Conservation (phyloP, 2,113 vertebrate species). For the Sclerurus mexicanus region DNA sequence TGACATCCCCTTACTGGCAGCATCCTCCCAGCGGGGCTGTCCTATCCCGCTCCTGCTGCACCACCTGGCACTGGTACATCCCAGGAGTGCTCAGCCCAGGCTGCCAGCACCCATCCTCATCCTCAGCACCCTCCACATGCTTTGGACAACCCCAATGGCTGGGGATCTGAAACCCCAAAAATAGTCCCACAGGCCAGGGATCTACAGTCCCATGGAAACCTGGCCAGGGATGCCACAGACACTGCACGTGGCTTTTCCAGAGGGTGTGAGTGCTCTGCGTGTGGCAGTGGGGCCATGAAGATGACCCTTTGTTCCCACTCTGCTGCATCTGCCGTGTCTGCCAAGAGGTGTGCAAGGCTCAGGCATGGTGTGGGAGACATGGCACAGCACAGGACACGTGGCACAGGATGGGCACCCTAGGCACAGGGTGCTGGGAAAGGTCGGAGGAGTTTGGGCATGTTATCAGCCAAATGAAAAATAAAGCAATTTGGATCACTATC, state of each 20-base stretch:
- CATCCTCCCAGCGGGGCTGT: not conserved
- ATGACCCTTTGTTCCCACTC: rapidly evolving
- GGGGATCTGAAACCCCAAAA: not conserved
- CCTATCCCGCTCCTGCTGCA: not conserved
- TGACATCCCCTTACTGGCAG: not conserved
- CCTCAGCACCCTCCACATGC: not conserved
- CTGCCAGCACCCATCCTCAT: not conserved
- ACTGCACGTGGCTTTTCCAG: not conserved
- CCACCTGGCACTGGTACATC: too few relatives aligned
- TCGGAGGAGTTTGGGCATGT: rapidly evolving
- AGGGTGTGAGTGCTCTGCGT: rapidly evolving
- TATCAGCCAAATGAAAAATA: not conserved
- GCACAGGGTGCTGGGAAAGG: not conserved
- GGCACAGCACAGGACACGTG: not conserved
- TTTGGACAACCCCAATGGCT: not conserved
- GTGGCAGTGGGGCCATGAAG: not conserved
- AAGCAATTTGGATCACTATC: not conserved
- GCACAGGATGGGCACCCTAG: rapidly evolving
- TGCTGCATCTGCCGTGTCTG: not conserved
- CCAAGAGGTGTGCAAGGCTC: not conserved
- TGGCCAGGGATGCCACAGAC: not conserved
- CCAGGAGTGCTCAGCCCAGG: not conserved
- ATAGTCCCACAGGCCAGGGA: too few relatives aligned
- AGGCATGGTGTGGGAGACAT: not conserved
- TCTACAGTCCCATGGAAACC: not conserved